phyloP scores from a whole-genome alignment of 2,888 invertebrate species.

The Drosophila atroscutellata region DNA sequence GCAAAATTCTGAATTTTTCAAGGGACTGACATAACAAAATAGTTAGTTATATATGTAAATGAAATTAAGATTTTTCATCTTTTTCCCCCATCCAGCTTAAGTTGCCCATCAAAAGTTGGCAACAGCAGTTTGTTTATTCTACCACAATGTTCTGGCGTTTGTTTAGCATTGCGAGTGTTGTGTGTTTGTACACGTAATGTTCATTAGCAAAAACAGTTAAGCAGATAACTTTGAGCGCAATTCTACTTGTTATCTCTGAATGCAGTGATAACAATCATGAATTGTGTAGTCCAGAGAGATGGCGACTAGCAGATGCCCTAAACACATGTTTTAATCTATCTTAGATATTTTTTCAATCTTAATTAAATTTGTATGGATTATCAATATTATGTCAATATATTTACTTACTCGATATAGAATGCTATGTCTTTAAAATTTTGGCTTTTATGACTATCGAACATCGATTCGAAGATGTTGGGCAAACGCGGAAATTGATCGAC shows the following conservation, averaged over 20 bases:
- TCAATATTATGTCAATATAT: neutral
- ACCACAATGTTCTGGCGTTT: conserved; percentile 21
- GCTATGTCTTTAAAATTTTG: neutral
- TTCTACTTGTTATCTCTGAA: conserved; percentile 33
- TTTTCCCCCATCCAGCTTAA: neutral
- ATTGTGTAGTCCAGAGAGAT: neutral
- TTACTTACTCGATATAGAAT: neutral
- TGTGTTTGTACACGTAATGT: conserved; percentile 72
- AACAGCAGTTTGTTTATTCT: conserved; percentile 4
- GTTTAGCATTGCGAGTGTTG: conserved; percentile 27
- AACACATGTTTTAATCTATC: neutral
- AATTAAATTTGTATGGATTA: neutral
- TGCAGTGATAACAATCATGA: conserved; percentile 15
- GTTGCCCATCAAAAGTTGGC: neutral
- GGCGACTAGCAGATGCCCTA: neutral
- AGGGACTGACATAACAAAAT: neutral
- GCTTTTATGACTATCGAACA: neutral
- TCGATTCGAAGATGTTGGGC: neutral
- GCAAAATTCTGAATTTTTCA: neutral
- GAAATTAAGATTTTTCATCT: neutral
- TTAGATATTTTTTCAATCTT: neutral
- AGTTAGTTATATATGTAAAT: neutral
- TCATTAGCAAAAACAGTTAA: conserved; percentile 56
- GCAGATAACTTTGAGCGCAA: conserved; percentile 51
- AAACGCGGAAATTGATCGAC: neutral